Conservation (phyloP, 2,797 vertebrate genomes). For the Emys orbicularis region DNA sequence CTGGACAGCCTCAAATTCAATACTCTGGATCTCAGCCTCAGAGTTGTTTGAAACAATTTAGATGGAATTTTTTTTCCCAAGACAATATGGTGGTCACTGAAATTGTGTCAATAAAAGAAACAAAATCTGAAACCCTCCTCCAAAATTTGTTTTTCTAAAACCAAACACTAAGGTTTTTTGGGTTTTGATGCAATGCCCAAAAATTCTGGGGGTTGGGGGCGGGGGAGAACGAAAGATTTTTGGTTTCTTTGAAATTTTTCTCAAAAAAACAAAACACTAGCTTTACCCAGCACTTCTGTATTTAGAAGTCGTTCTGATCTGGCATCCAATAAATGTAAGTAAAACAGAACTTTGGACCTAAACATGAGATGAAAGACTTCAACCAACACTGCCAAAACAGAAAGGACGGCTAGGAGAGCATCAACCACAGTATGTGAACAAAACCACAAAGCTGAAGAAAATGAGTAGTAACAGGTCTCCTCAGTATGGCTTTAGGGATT, state of each 20-base stretch:
- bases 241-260: neutral
- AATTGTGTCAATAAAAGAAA: neutral
- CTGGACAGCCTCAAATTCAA: neutral
- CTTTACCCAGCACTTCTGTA: neutral
- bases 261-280: neutral
- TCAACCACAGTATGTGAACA: neutral
- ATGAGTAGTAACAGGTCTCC: neutral
- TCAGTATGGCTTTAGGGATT: neutral
- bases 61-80: neutral
- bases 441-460: neutral
- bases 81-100: neutral
- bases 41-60: conserved; percentile 3
- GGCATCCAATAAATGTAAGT: neutral
- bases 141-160: neutral
- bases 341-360: neutral
- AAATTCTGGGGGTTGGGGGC: neutral
- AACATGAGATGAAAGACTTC: neutral
- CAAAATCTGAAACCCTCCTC: neutral
- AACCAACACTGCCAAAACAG: neutral
- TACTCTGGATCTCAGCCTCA: neutral
- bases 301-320: neutral
- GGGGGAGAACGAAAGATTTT: conserved; percentile 32
- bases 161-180: neutral
- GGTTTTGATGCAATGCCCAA: neutral
- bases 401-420: neutral